These are phyloP conservation scores for Dryobota labecula DNA, from an alignment of 2,888 invertebrate genomes.

Conservation along the genomic window DNA sequence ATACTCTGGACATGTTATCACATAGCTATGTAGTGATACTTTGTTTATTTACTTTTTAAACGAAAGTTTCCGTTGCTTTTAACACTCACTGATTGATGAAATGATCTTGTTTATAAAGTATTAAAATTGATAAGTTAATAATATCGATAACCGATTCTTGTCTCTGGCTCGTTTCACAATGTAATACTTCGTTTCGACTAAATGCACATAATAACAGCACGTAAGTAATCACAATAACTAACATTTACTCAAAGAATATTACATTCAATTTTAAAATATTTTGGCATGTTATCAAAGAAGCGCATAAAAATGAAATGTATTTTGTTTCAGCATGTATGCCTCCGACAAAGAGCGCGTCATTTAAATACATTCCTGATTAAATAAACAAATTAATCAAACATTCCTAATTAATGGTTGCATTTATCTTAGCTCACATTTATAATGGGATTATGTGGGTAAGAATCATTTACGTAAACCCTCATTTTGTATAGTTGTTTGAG, in stretches of 20 bases:
- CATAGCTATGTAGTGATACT: neutral
- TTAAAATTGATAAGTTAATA: neutral
- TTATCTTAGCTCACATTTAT: conserved; percentile 61
- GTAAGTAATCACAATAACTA: conserved; percentile 11
- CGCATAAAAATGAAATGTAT: conserved; percentile 43
- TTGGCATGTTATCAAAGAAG: conserved; percentile 2
- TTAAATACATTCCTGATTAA: conserved; percentile 50
- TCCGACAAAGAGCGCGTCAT: conserved; percentile 59
- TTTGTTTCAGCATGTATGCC: conserved; percentile 77
- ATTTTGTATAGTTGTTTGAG: conserved; percentile 29
- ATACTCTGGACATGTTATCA: neutral
- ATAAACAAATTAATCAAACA: conserved; percentile 40
- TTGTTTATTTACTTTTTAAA: neutral
- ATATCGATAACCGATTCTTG: neutral
- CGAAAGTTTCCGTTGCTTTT: neutral
- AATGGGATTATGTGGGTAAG: conserved; percentile 57
- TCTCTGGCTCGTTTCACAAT: neutral
- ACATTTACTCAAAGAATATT: neutral
- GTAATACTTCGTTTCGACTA: neutral
- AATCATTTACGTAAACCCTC: conserved; percentile 34
- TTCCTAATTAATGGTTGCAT: conserved; percentile 54
- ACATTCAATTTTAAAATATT: neutral
- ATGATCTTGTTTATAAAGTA: neutral
- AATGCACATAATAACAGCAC: neutral
- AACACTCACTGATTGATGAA: neutral